Conservation (phyloP, 2,888 invertebrate genomes). For the Biston betularia region DNA sequence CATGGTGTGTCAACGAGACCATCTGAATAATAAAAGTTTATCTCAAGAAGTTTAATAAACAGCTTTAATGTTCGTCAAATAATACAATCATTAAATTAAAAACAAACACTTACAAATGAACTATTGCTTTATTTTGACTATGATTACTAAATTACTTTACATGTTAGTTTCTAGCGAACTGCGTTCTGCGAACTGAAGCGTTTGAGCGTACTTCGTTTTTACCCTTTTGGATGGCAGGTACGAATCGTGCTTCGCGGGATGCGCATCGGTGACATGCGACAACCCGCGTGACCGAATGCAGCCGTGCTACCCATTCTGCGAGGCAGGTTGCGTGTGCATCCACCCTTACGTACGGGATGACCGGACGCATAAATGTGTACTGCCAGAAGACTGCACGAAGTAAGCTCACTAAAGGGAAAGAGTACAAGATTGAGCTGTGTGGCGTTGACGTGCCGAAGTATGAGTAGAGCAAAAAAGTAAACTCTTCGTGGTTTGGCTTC, state of each 20-base stretch:
- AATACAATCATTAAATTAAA: too few species aligned
- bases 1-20: too few species aligned
- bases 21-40: too few species aligned
- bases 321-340: constrained; percentile 76
- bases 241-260: constrained; percentile 78
- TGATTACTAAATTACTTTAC: background rate
- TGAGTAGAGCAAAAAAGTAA: too few species aligned
- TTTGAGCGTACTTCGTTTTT: background rate
- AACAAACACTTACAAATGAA: too few species aligned
- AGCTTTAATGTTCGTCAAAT: too few species aligned
- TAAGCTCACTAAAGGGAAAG: constrained; percentile 46
- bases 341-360: constrained; percentile 78
- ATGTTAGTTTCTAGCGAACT: background rate
- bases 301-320: constrained; percentile 82
- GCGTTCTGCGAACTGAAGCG: too few species aligned
- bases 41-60: too few species aligned
- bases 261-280: constrained; percentile 78
- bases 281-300: constrained; percentile 79
- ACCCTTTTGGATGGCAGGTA: constrained; percentile 56
- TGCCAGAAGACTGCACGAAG: constrained; percentile 80
- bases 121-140: too few species aligned
- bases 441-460: background rate
- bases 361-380: constrained; percentile 79
- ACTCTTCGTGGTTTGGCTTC: too few species aligned
- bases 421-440: background rate